Conservation (phyloP, 2,113 vertebrate species). For the Gorsachius goisagi region DNA sequence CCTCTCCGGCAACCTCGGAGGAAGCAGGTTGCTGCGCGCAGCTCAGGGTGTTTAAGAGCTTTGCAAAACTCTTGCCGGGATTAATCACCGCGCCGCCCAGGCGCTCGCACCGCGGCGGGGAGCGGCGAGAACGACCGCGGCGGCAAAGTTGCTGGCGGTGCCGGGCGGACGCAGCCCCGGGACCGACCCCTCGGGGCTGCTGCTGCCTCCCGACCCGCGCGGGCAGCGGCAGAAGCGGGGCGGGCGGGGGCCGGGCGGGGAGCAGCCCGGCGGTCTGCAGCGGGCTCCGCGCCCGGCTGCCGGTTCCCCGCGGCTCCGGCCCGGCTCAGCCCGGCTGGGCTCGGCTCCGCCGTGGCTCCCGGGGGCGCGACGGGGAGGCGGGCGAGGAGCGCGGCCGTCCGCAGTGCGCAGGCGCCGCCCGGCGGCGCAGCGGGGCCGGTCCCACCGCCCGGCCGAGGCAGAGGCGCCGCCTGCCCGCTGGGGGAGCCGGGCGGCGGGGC, state of each 20-base stretch:
- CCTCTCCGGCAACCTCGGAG: not conserved
- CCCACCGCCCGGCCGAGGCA: not conserved
- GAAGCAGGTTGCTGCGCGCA: slow-evolving; percentile 32
- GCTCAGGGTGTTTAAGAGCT: not conserved
- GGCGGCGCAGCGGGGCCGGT: not conserved
- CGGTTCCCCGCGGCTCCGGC: slow-evolving; percentile 66
- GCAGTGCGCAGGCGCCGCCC: slow-evolving; percentile 32
- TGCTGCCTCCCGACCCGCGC: not conserved
- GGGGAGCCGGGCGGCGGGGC: not conserved
- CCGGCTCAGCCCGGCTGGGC: not conserved
- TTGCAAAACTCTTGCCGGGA: slow-evolving; percentile 20
- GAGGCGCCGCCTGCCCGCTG: not conserved
- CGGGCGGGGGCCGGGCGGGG: not conserved
- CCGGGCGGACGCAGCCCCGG: not conserved
- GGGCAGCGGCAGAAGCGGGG: not conserved
- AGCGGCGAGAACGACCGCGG: not conserved
- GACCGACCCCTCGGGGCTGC: not conserved
- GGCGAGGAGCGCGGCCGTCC: not conserved
- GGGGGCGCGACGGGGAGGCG: not conserved
- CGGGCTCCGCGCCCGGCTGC: not conserved
- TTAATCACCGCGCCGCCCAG: not conserved
- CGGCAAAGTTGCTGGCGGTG: not conserved
- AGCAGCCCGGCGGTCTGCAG: not conserved
- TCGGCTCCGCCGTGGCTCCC: not conserved
- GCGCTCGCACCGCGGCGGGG: not conserved